Evolutionary conservation across 2,888 invertebrate genomes (phyloP), one percentile per base, ranked within the genome.

Genomic region (Opisthograptis luteolata): DNA sequence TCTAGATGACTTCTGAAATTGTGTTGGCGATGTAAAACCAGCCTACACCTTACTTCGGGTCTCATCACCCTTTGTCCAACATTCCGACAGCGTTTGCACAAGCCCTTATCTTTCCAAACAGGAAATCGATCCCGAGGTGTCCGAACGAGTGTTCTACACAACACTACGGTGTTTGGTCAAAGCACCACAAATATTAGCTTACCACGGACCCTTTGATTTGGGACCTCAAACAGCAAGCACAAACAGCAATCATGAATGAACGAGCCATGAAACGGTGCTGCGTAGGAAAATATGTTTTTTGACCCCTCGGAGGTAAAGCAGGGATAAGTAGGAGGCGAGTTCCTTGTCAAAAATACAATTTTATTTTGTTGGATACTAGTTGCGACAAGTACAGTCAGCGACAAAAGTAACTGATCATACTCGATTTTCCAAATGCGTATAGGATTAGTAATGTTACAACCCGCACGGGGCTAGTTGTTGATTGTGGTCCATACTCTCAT

Each of bases 81-180:
- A 64, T 52, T 58, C 35, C 53, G 39, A 54, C 31, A 56, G 53
- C 56, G 58, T 74, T 71, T 64, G 66, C 60, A 53, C 51, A 66
- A 66, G 45, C 67, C 76, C 73, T 76, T 76, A 76, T 76, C 76
- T 72, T 58, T 39, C 50, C 69, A 72, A 74, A 76, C 76, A 76
- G 76, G 76, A 76, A 74, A 76, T 75, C 62, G 67, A 67, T 63
- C 66, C 68, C 61, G 60, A 67, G 67, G 68, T 70, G 71, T 73
- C 60, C 60, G 58, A 64, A 59, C 61, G 61, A 60, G 66, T 72
- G 73, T 72, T 56, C 58, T 60, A 72, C 66, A 72, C 63, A 68
- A 64, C n/a, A 60, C 58, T 39, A 50, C 49, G 60, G 43, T 58
- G 62, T 73, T 70, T 72, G 65, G 51, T 49, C 70, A 61, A 66